Base-by-base conservation (phyloP, 2,888 invertebrate genomes). In the Ypsolopha scabrella region DNA sequence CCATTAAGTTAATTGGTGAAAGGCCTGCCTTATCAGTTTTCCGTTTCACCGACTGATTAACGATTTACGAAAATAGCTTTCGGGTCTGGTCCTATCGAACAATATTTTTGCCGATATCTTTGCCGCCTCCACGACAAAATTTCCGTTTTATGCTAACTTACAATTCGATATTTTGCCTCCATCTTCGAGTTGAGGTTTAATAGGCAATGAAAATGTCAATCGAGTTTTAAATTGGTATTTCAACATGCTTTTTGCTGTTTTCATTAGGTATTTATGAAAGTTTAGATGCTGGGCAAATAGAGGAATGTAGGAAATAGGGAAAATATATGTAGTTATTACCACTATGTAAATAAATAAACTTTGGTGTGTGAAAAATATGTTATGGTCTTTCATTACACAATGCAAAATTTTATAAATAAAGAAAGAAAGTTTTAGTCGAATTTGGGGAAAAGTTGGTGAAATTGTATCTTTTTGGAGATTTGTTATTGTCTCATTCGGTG, bases 1-100 rank as follows among this genome's bases (percentile, higher is more conserved):
- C 76, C 74, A 82, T 82, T 82, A 80, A 74, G 63, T 81, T 81
- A 82, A 83, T 82, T 82, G 80, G 75, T 62, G 67, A 72, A 72
- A 75, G 74, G 79, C 71, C 70, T 67, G 64, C 66, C 72, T 80
- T 83, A 82, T 82, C 82, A 79, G 79, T 80, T 77, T 80, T 80
- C 75, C 75, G 77, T 72, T 63, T 68, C 68, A 64, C 60, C 69
- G 68, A 65, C 72, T 80, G 82, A 82, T 83, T 81, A 81, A 82
- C 80, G 79, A 72, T 80, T 76, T 73, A 74, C 74, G 66, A 72
- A 77, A 80, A 76, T 80, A 73, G 77, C 75, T 66, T 68, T 58
- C 58, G 65, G 67, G 24, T 24, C 63, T 62, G 57, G 67, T 59
- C 65, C 67, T 67, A 70, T 71, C 65, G 52, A 65, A 62, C 63